Conservation (phyloP, 2,888 invertebrate species). For the Drosophila mulleri region DNA sequence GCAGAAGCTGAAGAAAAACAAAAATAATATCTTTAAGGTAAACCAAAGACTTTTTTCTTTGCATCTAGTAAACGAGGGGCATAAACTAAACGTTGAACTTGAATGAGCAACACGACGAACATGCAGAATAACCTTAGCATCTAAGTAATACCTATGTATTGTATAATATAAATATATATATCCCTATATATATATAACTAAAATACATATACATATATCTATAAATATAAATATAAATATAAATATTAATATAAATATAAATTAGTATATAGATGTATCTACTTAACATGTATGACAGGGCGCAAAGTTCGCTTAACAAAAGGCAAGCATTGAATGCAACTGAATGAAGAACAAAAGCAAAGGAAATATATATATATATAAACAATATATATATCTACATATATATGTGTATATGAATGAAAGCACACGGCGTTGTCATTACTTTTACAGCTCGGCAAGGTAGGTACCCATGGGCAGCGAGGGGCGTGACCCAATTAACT, state of each 20-base stretch:
- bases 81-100: slow-evolving; percentile 53
- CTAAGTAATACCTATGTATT: slow-evolving; percentile 71
- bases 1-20: slow-evolving; percentile 28
- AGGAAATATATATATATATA: slow-evolving; percentile 63
- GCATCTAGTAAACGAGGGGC: slow-evolving; percentile 65
- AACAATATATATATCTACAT: slow-evolving; percentile 35
- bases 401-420: slow-evolving; percentile 52
- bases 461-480: slow-evolving; percentile 37
- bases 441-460: slow-evolving; percentile 51
- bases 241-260: slow-evolving; percentile 40
- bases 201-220: slow-evolving; percentile 39
- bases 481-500: slow-evolving; percentile 69
- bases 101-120: slow-evolving; percentile 37
- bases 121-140: slow-evolving; percentile 50
- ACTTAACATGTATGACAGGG: slow-evolving; percentile 60
- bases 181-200: slow-evolving; percentile 51
- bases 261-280: slow-evolving; percentile 65
- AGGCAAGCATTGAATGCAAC: slow-evolving; percentile 75
- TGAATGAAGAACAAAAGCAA: slow-evolving; percentile 67
- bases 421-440: slow-evolving; percentile 63
- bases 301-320: slow-evolving; percentile 49
- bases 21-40: slow-evolving; percentile 79
- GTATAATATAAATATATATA: slow-evolving; percentile 62
- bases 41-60: slow-evolving; percentile 85
- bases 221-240: slow-evolving; percentile 31